These are phyloP conservation scores for Semotilus atromaculatus DNA, from an alignment of 2,797 vertebrate species.

Conservation along the genomic window DNA sequence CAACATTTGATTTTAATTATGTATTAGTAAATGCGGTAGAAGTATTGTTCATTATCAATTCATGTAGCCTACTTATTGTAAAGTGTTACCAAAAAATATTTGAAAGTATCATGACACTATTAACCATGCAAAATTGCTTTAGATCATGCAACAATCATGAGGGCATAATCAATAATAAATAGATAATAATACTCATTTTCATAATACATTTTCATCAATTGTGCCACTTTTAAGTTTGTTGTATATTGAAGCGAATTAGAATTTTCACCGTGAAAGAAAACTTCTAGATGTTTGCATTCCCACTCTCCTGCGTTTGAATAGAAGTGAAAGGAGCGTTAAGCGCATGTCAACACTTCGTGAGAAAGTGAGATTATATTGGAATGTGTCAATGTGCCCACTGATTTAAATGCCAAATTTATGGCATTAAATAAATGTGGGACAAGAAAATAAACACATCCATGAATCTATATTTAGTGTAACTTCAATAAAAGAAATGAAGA, in stretches of 20 bases:
- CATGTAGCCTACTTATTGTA: no score
- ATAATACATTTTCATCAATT: neutral
- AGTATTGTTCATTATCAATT: no score
- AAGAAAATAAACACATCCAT: neutral
- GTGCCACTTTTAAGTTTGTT: neutral
- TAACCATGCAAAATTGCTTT: no score
- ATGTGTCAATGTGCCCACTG: neutral
- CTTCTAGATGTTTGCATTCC: neutral
- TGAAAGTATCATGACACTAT: no score
- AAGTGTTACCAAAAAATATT: no score
- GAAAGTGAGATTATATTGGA: neutral
- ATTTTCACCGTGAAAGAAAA: neutral
- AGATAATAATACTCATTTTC: neutral
- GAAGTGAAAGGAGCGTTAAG: neutral
- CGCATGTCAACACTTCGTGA: neutral
- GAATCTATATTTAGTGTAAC: neutral
- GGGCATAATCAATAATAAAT: no score
- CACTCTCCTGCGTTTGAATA: neutral
- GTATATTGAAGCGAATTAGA: neutral
- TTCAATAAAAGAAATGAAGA: neutral
- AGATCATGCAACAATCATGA: no score
- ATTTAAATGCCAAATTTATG: neutral
- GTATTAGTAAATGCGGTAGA: no score
- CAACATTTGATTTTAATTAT: no score
- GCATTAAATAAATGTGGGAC: neutral